Base-by-base conservation (phyloP, 1,140 invertebrate species). In the Globodera rostochiensis region DNA sequence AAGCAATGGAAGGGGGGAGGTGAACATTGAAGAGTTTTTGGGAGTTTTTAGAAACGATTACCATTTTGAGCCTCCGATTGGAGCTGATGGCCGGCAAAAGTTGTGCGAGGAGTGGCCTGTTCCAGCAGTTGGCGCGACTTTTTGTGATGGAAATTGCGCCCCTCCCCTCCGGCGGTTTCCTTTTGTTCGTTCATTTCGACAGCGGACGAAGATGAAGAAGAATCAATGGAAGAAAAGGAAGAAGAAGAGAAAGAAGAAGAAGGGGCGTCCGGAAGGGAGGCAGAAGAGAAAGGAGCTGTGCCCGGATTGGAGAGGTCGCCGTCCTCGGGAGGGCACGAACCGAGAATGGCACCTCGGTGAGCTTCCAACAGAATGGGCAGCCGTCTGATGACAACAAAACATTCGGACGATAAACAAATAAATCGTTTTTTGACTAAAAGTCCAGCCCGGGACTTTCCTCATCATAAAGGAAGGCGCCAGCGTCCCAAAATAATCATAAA, bases 351-450 rank as follows among this genome's bases (percentile, higher is more conserved):
- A 25, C 73, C 73, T 7, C 82, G 75, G 74, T 89, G 88, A 57
- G 84, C 80, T 78, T 89, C 86, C n/a, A 89, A 84, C 67, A 90
- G 74, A 19, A 89, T 73, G 13, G 83, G 79, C 66, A 89, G 60
- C 4, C 74, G 74, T 74, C 88, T 89, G 60, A 77, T 9, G 15
- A 15, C 19, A 70, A 1, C 46, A 73, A 82, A 25, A 25, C 25
- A 21, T 82, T 19, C 8, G 21, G 15, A 50, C 50, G 25, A 15
- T 36, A 53, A 69, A 15, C 13, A 6, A 80, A 46, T 79, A 46
- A 45, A 73, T 36, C 36, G 36, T 36, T 36, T 36, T 36, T 36
- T 36, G 36, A 36, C 36, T 36, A 36, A 36, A 36, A 36, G 36
- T 36, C 36, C 36, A 36, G 36, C 36, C 1, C 36, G 36, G 36